Base-by-base conservation (phyloP, 2,888 invertebrate genomes). In the Agonopterix alstromeriana region DNA sequence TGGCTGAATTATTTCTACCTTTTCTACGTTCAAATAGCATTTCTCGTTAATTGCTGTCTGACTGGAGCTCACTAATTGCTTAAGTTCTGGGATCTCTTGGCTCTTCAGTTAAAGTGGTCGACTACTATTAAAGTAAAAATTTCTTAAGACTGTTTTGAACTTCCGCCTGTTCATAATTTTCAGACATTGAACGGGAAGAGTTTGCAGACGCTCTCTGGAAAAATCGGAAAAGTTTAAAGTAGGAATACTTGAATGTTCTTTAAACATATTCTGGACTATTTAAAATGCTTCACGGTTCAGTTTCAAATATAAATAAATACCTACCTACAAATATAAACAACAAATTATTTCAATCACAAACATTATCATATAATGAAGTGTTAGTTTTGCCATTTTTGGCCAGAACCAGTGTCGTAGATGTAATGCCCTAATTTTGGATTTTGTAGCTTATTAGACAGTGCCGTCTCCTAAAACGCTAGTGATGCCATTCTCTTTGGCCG, bases 31-130 rank as follows among this genome's bases (percentile, higher is more conserved):
- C 78, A 77, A 85, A 85, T 82, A 82, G 80, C 83, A 83, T 82
- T 81, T 81, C 78, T 68, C 80, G 77, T 82, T 87, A 87, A 87
- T 86, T 87, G 84, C 86, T 84, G 85, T 86, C 85, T 79, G 83
- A 78, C 78, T 84, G 70, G 75, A 79, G 73, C 80, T 82, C 82
- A 75, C 86, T 87, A 87, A 87, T 87, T 87, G 86, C 86, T 85
- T 85, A 87, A 87, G 85, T 86, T 87, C 81, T 68, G 73, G 74
- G 81, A 85, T 84, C 83, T 82, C 77, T 73, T 82, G 72, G 75
- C 82, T 77, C 76, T 73, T 73, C 65, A 72, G 73, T 73, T 73
- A 73, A 79, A 85, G 80, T 83, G 79, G 82, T 78, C 65, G 79
- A 81, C 73, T 82, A 79, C 77, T 79, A 77, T 79, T 79, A 75